Evolutionary conservation across 2,113 vertebrate genomes (phyloP).

Genomic region (Pterophyllum scalare): DNA sequence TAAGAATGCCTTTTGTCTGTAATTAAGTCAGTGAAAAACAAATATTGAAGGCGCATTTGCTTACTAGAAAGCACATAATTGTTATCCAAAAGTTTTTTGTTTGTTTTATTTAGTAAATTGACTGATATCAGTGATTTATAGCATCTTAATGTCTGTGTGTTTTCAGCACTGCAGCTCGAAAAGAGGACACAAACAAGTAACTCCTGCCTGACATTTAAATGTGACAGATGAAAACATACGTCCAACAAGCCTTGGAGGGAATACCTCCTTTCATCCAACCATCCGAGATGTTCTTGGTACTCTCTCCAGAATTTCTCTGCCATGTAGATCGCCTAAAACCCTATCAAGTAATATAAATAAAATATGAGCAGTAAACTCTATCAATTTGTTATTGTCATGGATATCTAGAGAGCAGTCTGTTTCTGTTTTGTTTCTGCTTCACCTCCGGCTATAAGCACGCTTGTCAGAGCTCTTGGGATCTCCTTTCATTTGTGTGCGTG

Average conservation of each 20-base stretch:
- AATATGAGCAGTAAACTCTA: slow-evolving; percentile 75
- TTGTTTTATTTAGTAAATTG: slow-evolving; percentile 4
- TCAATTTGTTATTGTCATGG: slow-evolving; percentile 76
- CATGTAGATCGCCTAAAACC: slow-evolving; percentile 59
- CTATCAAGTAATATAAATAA: slow-evolving; percentile 76
- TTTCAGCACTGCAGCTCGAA: not conserved
- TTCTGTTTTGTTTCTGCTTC: slow-evolving; percentile 60
- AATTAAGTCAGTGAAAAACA: not conserved
- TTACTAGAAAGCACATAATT: not conserved
- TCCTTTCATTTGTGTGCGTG: slow-evolving; percentile 21
- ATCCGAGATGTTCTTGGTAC: slow-evolving; percentile 56
- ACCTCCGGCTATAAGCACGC: slow-evolving; percentile 67
- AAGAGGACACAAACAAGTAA: slow-evolving; percentile 6
- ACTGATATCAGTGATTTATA: slow-evolving; percentile 19
- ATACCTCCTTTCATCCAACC: slow-evolving; percentile 49
- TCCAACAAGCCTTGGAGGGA: slow-evolving; percentile 40
- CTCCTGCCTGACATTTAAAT: slow-evolving; percentile 45
- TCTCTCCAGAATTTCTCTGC: slow-evolving; percentile 53
- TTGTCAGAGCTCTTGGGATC: slow-evolving; percentile 64
- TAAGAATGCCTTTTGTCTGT: not conserved
- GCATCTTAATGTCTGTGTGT: slow-evolving; percentile 14
- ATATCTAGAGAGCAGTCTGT: slow-evolving; percentile 62
- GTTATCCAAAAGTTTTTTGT: not conserved
- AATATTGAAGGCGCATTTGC: not conserved
- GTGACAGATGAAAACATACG: slow-evolving; percentile 57